Base-by-base conservation (phyloP, 2,113 vertebrate genomes). In the Tyrannus savana region DNA sequence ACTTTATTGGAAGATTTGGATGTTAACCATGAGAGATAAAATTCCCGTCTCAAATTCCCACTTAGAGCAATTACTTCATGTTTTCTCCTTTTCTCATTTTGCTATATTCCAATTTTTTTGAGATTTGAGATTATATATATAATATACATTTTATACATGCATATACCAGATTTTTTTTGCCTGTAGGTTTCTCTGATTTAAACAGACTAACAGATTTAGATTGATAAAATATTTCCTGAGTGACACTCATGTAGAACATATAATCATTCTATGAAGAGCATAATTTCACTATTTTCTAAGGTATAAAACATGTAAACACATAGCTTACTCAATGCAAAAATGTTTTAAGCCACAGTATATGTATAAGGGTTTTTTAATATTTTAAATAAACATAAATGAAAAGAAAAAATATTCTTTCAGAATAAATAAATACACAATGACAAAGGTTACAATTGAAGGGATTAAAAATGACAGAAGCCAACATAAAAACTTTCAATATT, bases 381-480 rank as follows among this genome's bases (percentile, higher is more conserved):
- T 97, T 95, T 90, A 90, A 73, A 97, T 81, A 97, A 97, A 96
- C 80, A 96, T 90, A 95, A 97, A 96, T 92, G 64, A 97, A 98
- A 97, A 91, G 84, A 93, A 96, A 97, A 96, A 96, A 94, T 87
- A 85, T 58, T 96, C 74, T 96, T 96, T 95, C 59, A 58, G 90
- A 96, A 97, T 91, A 97, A 98, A 97, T 97, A 98, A 98, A 97
- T 86, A 97, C 84, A 96, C 81, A 93, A 76, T 85, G 94, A 96
- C 95, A 98, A 97, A 97, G 98, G 97, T 97, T 96, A 96, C 95
- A 84, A 91, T 62, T 97, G 97, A 98, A 97, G 88, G 97, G 97
- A 98, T 98, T 98, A 98, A 82, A 97, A 96, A 97, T 96, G 96
- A 98, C 97, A 97, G 97, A 97, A 97, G 96, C 91, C 97, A 98